Evolutionary conservation across 2,113 vertebrate genomes (phyloP).

Genomic region (Sarotherodon lohbergeri): DNA sequence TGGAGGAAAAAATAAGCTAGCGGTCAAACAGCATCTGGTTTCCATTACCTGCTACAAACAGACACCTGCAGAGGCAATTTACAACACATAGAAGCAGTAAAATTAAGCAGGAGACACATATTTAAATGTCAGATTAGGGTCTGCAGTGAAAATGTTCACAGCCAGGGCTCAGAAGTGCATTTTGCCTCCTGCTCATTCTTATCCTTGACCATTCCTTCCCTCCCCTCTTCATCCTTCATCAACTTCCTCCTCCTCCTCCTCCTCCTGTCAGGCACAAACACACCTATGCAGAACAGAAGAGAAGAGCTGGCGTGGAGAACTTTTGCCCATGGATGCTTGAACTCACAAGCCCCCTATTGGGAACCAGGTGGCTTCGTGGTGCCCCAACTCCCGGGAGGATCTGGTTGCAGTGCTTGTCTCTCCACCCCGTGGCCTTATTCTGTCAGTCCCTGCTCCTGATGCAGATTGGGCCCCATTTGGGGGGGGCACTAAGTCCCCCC

Average conservation of each 20-base stretch:
- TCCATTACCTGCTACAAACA: background rate
- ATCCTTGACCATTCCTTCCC: background rate
- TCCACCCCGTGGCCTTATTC: constrained; percentile 79
- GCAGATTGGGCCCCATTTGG: constrained; percentile 64
- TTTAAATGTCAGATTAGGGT: background rate
- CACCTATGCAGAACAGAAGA: background rate
- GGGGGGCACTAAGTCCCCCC: background rate
- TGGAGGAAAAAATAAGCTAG: background rate
- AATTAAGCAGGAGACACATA: background rate
- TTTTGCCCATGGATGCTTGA: background rate
- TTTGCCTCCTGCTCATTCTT: background rate
- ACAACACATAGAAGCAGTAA: background rate
- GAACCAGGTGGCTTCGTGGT: constrained; percentile 25
- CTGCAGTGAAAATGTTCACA: background rate
- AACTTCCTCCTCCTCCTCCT: background rate
- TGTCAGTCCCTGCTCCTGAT: constrained; percentile 75
- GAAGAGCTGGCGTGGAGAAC: background rate
- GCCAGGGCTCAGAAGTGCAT: background rate
- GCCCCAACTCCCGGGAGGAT: background rate
- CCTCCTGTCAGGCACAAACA: background rate
- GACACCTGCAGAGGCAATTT: background rate
- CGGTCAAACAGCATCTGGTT: constrained; percentile 8
- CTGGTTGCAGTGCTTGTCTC: constrained; percentile 9
- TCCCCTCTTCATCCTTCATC: background rate
- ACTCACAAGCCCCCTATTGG: background rate